These are phyloP conservation scores for Abramis brama DNA, from an alignment of 2,113 vertebrate species.

Conservation along the genomic window DNA sequence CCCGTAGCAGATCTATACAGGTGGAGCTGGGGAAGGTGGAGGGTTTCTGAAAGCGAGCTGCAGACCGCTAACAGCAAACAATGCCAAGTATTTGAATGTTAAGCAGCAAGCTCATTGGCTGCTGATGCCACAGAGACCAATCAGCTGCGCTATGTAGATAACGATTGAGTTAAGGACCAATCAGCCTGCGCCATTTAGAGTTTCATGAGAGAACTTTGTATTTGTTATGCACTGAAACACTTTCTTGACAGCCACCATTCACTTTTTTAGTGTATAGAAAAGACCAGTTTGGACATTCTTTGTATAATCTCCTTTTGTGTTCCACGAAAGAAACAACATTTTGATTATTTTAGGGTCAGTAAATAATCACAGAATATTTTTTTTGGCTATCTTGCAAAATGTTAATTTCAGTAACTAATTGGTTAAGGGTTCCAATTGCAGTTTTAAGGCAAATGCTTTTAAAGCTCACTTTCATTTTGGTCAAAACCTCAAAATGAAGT, in stretches of 20 bases:
- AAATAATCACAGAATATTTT: neutral
- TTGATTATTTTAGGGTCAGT: neutral
- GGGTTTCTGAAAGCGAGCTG: no score
- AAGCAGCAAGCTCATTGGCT: no score
- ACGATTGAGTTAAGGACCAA: no score
- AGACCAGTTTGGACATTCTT: neutral
- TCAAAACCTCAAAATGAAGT: slow-evolving; percentile 31
- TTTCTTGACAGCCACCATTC: neutral
- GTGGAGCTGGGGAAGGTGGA: no score
- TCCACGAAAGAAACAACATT: neutral
- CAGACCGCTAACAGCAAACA: no score
- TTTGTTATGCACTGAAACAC: neutral
- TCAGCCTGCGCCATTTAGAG: no score
- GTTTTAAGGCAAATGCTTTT: slow-evolving; percentile 39
- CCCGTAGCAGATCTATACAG: no score
- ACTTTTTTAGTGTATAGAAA: neutral
- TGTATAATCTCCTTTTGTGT: neutral
- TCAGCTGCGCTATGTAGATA: no score
- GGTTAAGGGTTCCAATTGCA: neutral
- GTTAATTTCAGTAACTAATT: slow-evolving; percentile 1
- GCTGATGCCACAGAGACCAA: no score
- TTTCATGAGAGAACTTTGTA: no score
- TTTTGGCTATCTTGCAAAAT: neutral
- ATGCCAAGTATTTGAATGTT: no score
- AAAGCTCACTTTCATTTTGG: slow-evolving; percentile 52